Conservation (phyloP, 2,888 invertebrate species). For the Drosophila quinaria region DNA sequence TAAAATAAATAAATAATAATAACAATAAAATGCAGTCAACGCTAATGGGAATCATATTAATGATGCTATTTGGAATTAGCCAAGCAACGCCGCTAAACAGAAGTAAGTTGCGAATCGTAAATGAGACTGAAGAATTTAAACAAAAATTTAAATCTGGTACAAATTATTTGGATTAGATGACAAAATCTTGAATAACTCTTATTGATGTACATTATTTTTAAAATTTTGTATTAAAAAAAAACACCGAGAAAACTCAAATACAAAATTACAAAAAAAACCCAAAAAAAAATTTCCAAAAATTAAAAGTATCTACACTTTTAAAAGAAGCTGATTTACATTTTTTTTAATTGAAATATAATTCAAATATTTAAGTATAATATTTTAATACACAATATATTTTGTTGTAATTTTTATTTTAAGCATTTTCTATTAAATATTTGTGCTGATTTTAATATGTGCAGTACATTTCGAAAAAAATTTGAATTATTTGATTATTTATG, state of each 20-base stretch:
- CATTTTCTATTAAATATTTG: too few species aligned
- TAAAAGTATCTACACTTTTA: background rate
- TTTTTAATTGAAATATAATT: background rate
- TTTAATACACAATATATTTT: background rate
- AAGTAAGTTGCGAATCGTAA: background rate
- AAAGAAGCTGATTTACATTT: background rate
- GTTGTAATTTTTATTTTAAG: background rate
- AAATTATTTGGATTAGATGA: background rate
- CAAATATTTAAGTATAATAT: background rate
- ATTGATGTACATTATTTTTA: too few species aligned
- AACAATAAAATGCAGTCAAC: conserved; percentile 31
- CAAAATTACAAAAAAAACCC: too few species aligned
- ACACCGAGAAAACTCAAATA: too few species aligned
- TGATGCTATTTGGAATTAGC: conserved; percentile 3
- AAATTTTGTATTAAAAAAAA: too few species aligned
- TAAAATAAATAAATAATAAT: background rate
- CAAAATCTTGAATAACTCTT: too few species aligned
- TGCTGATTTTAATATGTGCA: background rate
- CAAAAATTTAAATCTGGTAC: background rate
- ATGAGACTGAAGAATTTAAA: background rate
- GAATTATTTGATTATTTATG: background rate
- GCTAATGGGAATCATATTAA: conserved; percentile 11
- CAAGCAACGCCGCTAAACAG: conserved; percentile 22
- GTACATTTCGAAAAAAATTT: background rate
- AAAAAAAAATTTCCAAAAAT: too few species aligned